phyloP scores from a whole-genome alignment of 2,797 vertebrate genomes.

The Aselliscus stoliczkanus region DNA sequence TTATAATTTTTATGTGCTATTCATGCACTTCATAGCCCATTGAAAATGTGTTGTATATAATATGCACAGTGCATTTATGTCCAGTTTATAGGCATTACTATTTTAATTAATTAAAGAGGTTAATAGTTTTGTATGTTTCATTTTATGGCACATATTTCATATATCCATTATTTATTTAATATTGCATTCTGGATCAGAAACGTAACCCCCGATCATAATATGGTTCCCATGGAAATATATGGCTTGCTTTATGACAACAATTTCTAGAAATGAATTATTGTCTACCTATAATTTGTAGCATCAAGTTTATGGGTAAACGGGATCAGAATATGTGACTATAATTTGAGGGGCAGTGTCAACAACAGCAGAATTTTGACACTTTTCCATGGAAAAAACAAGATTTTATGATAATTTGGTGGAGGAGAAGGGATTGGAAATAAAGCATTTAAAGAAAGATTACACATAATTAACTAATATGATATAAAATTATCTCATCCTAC shows the following conservation, averaged over 20 bases:
- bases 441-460: background rate
- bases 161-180: constrained; percentile 33
- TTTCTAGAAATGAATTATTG: constrained; percentile 45
- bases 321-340: background rate
- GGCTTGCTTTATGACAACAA: background rate
- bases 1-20: constrained; percentile 40
- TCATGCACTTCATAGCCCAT: constrained; percentile 3
- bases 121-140: constrained; percentile 52
- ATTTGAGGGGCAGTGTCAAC: background rate
- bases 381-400: background rate
- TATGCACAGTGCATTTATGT: background rate
- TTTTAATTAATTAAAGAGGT: constrained; percentile 60
- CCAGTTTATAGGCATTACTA: constrained; percentile 4
- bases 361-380: background rate
- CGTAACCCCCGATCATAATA: background rate
- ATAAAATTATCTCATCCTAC: background rate
- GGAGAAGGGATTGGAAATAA: background rate
- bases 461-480: background rate
- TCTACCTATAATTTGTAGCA: background rate
- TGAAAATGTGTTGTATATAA: background rate
- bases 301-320: background rate
- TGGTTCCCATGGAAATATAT: background rate
- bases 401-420: background rate
- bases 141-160: constrained; percentile 39
- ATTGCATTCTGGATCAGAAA: constrained; percentile 20